phyloP scores from a whole-genome alignment of 2,113 vertebrate species.

The Himantopus leucocephalus region DNA sequence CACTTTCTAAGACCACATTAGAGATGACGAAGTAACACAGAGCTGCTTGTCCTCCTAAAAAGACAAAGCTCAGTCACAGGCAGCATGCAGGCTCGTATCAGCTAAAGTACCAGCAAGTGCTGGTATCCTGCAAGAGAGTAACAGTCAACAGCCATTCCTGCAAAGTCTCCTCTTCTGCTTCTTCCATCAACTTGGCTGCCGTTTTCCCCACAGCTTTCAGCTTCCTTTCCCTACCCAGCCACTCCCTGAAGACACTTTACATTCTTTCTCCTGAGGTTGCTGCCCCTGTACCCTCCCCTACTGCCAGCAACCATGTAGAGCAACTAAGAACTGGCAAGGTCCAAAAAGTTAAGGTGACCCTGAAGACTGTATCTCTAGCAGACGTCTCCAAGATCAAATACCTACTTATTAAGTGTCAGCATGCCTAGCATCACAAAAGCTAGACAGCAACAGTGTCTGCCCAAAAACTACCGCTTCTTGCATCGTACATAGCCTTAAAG shows the following conservation, averaged over 20 bases:
- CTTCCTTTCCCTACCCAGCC: not conserved
- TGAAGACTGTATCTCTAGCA: not conserved
- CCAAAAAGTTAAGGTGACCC: not conserved
- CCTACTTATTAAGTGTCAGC: not conserved
- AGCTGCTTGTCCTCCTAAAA: not conserved
- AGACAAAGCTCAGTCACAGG: not conserved
- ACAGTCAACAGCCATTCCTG: not conserved
- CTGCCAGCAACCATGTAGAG: fast-evolving
- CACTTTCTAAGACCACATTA: not conserved
- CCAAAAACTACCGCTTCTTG: not conserved
- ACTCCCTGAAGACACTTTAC: not conserved
- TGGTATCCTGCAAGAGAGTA: not conserved
- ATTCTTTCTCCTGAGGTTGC: not conserved
- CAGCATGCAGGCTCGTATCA: not conserved
- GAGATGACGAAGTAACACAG: not conserved
- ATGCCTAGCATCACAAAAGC: not conserved
- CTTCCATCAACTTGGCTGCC: not conserved
- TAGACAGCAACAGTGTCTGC: not conserved
- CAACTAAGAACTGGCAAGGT: not conserved
- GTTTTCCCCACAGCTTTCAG: not conserved
- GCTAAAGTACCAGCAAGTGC: not conserved
- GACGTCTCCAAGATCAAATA: not conserved
- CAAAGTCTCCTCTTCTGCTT: not conserved
- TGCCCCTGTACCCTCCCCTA: not conserved
- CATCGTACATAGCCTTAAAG: not conserved